Percentiles rank a stretch among this genome's conserved stretches.
Evolutionary conservation across 2,113 vertebrate species (phyloP).

Genomic region (Urocynchramus pylzowi): DNA sequence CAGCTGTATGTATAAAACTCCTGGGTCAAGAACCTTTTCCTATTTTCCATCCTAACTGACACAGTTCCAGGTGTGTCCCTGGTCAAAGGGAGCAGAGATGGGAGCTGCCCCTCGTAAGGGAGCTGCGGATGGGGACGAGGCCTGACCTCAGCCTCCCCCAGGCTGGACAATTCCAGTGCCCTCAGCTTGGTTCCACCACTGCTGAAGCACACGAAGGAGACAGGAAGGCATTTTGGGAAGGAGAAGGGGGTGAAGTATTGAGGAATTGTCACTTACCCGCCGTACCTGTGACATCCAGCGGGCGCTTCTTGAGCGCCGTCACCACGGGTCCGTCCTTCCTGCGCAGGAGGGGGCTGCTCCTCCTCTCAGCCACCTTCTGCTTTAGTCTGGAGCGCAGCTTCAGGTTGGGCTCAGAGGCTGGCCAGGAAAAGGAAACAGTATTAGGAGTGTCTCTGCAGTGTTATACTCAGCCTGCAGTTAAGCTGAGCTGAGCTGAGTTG

Average conservation of each 20-base stretch:
- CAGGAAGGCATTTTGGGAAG: not conserved
- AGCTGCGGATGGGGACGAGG: rapidly evolving
- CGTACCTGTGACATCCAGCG: slow-evolving; percentile 87
- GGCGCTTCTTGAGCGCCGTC: slow-evolving; percentile 88
- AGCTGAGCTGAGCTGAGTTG: not conserved
- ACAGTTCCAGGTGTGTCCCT: not conserved
- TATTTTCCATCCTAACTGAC: not conserved
- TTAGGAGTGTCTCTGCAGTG: rapidly evolving
- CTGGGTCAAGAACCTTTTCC: not conserved
- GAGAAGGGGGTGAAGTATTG: rapidly evolving
- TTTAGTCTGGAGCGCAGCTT: slow-evolving; percentile 95
- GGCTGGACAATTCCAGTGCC: not conserved
- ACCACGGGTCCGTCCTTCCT: slow-evolving; percentile 88
- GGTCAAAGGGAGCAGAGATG: not conserved
- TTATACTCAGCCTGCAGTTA: too few species aligned
- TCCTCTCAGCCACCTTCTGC: slow-evolving; percentile 94
- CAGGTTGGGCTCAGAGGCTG: slow-evolving; percentile 96
- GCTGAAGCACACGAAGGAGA: rapidly evolving
- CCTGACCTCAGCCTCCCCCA: not conserved
- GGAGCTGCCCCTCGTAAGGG: not conserved
- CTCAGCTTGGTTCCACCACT: not conserved
- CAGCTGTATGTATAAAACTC: not conserved
- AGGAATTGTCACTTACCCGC: not conserved
- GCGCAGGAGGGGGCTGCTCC: slow-evolving; percentile 92
- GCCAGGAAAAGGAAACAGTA: not conserved